Base-by-base conservation (phyloP, 2,888 invertebrate genomes). In the Orgyia antiqua region DNA sequence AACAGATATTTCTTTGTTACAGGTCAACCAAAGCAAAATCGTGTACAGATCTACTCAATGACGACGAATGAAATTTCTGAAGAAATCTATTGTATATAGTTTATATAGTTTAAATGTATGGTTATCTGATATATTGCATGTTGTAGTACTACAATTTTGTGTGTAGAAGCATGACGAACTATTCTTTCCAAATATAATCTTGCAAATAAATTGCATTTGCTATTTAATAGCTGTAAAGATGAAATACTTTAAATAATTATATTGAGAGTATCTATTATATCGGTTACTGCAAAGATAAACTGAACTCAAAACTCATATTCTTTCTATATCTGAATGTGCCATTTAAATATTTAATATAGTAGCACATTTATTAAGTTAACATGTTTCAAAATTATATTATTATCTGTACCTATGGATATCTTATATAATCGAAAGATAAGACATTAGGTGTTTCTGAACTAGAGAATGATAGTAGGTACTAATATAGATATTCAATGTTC, bases 11-110 rank as follows among this genome's bases (percentile, higher is more conserved):
- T 42, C 23, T 41, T 47, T 36, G 53, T 90, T 90, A 49, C 87
- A 92, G 92, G 69, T 83, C 89, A 43, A 84, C 88, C 68, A 92
- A 91, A 87, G 91, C 92, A 23, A 92, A 92, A 76, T 92, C 92
- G 39, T 92, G 92, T 73, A 91, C 91, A 64, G 92, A 92, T 76
- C 88, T 92, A 50, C 82, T 91, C 21, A 89, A 91, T 47, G 84
- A 87, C 51, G 89, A 89, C 45, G 80, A 89, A 53, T 89, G 69
- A 88, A 58, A 24, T 30, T 36, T 32, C 26, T 24, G 25, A 25
- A 34, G 43, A 35, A 39, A 42, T 26, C 29, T 44, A 36, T 36
- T 50, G 44, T 47, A 47, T 30, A 49, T 48, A 54, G 21, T 34
- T 39, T 20, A 35, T 13, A 29, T 38, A 10, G 29, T 39, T 10